phyloP scores from a whole-genome alignment of 2,113 vertebrate genomes.

The Hymenochirus boettgeri region DNA sequence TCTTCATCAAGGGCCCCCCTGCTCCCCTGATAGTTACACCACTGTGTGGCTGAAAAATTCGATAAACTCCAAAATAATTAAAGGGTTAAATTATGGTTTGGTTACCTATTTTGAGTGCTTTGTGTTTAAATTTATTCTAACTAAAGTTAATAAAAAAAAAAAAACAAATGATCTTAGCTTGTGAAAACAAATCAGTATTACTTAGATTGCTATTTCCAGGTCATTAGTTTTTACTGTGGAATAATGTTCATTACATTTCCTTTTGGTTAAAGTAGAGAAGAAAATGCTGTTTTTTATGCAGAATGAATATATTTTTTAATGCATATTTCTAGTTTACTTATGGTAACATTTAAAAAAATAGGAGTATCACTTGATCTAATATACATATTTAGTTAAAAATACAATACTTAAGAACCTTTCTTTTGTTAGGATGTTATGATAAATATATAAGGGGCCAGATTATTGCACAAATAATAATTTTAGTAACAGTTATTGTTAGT shows the following conservation, averaged over 20 bases:
- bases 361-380: too few relatives aligned
- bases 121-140: constrained; percentile 15
- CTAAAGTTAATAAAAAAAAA: constrained; percentile 1
- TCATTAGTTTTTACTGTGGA: constrained; percentile 35
- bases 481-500: too few relatives aligned
- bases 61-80: too few relatives aligned
- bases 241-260: constrained; percentile 26
- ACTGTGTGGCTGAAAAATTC: too few relatives aligned
- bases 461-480: too few relatives aligned
- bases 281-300: constrained; percentile 10
- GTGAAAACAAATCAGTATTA: constrained; percentile 23
- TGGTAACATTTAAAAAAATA: background rate
- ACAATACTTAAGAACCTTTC: too few relatives aligned
- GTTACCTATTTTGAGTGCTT: background rate
- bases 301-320: constrained; percentile 10
- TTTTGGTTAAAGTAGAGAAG: constrained; percentile 24
- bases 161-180: constrained; percentile 6
- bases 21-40: too few relatives aligned
- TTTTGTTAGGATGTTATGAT: too few relatives aligned
- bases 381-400: too few relatives aligned
- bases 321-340: background rate
- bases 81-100: too few relatives aligned
- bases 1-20: too few relatives aligned
- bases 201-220: constrained; percentile 35
- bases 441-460: too few relatives aligned